Evolutionary conservation across 1,140 invertebrate species (phyloP).

Genomic region (Hylyphantes graminicola): DNA sequence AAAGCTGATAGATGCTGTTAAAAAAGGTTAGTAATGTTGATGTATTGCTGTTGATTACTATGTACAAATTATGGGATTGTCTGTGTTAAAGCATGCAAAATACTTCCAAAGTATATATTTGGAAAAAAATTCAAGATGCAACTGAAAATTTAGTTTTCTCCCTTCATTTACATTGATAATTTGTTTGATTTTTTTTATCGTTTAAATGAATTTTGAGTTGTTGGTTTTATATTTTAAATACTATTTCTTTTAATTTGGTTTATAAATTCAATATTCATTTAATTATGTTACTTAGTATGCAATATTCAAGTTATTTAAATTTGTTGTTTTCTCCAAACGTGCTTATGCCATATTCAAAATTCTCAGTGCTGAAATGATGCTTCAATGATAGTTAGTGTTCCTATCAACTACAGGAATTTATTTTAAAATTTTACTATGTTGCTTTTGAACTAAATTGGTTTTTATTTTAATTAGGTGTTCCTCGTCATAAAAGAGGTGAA

Average conservation of each 20-base stretch:
- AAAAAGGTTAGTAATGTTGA: constrained; percentile 64
- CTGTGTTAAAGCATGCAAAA: not conserved
- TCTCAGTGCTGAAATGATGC: too few relatives aligned
- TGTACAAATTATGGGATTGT: not conserved
- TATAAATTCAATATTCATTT: not conserved
- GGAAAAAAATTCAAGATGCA: not conserved
- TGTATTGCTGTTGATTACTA: not conserved
- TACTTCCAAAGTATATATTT: not conserved
- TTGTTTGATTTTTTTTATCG: too few relatives aligned
- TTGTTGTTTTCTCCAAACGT: too few relatives aligned
- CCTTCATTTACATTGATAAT: not conserved
- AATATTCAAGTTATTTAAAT: too few relatives aligned
- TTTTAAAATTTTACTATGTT: too few relatives aligned
- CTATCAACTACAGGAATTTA: too few relatives aligned
- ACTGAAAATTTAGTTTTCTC: constrained; percentile 13
- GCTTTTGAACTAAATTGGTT: constrained; percentile 17
- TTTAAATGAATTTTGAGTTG: too few relatives aligned
- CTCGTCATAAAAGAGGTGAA: constrained; percentile 84
- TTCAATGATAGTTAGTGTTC: too few relatives aligned
- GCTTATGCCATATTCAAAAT: too few relatives aligned
- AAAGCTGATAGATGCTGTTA: constrained; percentile 66
- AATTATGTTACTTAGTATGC: too few relatives aligned
- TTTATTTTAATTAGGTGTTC: constrained; percentile 77
- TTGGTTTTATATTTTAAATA: too few relatives aligned
- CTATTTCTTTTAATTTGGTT: not conserved